phyloP scores from a whole-genome alignment of 2,113 vertebrate species.

The Alligator sinensis region DNA sequence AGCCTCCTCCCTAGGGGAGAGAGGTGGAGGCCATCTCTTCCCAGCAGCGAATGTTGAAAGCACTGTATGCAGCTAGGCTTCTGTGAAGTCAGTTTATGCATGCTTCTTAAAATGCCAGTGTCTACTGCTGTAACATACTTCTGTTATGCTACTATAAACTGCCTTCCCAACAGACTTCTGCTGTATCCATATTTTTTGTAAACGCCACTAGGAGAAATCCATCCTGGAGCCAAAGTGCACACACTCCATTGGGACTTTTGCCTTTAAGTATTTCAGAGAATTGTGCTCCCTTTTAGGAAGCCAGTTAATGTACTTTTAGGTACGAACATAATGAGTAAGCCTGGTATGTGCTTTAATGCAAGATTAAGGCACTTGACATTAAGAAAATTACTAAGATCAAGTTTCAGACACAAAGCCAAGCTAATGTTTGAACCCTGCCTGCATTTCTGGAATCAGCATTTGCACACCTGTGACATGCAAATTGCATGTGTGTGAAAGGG shows the following conservation, averaged over 20 bases:
- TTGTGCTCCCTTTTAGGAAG: slow-evolving; percentile 7
- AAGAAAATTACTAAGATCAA: background rate
- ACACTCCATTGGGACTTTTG: background rate
- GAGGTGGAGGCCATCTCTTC: too few relatives aligned
- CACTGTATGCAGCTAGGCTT: background rate
- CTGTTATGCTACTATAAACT: background rate
- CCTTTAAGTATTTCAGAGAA: background rate
- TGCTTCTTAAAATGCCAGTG: background rate
- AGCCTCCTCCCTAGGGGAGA: too few relatives aligned
- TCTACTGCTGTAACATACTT: background rate
- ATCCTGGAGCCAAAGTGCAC: background rate
- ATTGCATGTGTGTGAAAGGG: background rate
- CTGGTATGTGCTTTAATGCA: background rate
- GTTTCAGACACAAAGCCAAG: background rate
- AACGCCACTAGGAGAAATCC: background rate
- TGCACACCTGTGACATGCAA: background rate
- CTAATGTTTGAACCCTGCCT: background rate
- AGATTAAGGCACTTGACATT: background rate
- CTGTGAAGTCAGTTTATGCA: background rate
- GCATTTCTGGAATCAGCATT: background rate
- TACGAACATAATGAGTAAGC: background rate
- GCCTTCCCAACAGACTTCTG: background rate
- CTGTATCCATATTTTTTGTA: background rate
- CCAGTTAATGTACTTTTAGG: slow-evolving; percentile 35
- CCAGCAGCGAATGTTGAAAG: too few relatives aligned